Base-by-base conservation (phyloP, 2,113 vertebrate genomes). In the Cochlearius cochlearius region DNA sequence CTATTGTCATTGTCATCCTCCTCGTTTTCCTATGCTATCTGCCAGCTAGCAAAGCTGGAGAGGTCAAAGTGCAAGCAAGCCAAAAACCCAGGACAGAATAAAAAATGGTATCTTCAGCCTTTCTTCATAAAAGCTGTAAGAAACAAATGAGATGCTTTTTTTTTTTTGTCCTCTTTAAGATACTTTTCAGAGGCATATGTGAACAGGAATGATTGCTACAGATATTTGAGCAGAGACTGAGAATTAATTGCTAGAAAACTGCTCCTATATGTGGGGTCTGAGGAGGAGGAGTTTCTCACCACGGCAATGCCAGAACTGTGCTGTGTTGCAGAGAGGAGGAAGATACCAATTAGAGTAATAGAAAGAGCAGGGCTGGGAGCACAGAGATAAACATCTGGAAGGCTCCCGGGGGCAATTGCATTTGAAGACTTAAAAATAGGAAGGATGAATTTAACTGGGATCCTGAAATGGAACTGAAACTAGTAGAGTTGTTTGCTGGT, bases 331-430 rank as follows among this genome's bases (percentile, higher is more conserved):
- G 84, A 27, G 68, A 85, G 69, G 49, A 92, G 86, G 83, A 94
- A 97, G 74, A 92, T 68, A 60, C 83, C 88, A 81, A 87, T 95
- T 89, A 87, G 80, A 91, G 66, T 60, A 91, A 92, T 8, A 78
- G 68, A 88, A 84, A 90, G 32, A 93, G 92, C 88, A 84, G 64
- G 56, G 90, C 79, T 86, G 76, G 67, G 67, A 93, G 74, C 74
- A 79, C 34, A 34, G 74, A 92, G 92, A 94, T 92, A 94, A 95
- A 89, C 80, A 97, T 96, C 94, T 96, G 89, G 64, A 87, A 86
- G 86, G 58, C 69, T 94, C 83, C 92, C 90, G 79, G 56, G 68
- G 71, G 92, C 96, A 92, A 90, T 32, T 85, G 49, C 66, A 73
- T 92, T 88, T 91, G 69, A 92, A 82, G 87, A 79, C 63, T 87